phyloP scores from a whole-genome alignment of 2,797 vertebrate genomes.

The Mareca penelope region DNA sequence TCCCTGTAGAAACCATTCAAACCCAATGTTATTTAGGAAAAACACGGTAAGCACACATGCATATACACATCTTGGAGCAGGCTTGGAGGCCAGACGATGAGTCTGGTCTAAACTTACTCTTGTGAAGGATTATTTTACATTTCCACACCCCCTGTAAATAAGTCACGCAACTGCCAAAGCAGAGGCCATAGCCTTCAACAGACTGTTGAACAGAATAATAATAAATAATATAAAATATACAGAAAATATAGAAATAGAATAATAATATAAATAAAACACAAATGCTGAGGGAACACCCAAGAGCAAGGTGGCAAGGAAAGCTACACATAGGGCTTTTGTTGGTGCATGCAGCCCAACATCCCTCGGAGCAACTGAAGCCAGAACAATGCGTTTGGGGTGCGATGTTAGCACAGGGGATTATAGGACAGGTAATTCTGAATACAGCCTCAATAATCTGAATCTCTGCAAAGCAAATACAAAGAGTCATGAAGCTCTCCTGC shows the following conservation, averaged over 20 bases:
- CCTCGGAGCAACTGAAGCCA: not conserved
- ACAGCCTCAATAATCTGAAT: not conserved
- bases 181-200: not conserved
- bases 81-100: not conserved
- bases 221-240: no score
- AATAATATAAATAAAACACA: not conserved
- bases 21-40: not conserved
- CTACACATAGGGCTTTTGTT: not conserved
- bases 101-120: not conserved
- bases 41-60: not conserved
- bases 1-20: not conserved
- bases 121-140: not conserved
- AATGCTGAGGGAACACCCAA: not conserved
- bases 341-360: not conserved
- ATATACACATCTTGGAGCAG: not conserved
- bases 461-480: not conserved
- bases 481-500: rapidly evolving
- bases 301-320: not conserved
- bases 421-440: not conserved
- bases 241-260: no score
- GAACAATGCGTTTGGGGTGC: not conserved
- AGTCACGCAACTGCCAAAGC: not conserved
- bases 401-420: no score
- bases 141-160: not conserved
- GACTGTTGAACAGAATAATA: no score